Conservation (phyloP, 2,797 vertebrate species). For the Coranthus polyacanthus region DNA sequence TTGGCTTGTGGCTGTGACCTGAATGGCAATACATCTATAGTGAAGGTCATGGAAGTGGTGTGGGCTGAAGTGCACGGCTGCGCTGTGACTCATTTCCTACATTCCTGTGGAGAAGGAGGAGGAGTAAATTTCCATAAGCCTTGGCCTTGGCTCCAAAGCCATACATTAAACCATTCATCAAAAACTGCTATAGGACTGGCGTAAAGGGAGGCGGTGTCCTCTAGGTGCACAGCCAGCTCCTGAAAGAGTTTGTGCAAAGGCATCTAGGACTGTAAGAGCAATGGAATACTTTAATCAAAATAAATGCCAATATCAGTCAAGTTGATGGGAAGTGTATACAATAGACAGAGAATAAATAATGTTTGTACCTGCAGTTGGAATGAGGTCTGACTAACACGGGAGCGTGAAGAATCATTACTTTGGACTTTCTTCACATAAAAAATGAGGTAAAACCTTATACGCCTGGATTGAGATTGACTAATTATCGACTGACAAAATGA, state of each 20-base stretch:
- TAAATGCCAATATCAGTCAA: constrained; percentile 53
- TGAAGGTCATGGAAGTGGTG: constrained; percentile 57
- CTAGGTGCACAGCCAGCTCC: constrained; percentile 31
- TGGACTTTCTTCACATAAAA: constrained; percentile 3
- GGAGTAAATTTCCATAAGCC: constrained; percentile 65
- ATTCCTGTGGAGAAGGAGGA: constrained; percentile 38
- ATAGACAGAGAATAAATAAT: constrained; percentile 40
- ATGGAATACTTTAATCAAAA: constrained; percentile 59
- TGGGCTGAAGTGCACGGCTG: constrained; percentile 33
- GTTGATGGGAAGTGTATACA: constrained; percentile 50
- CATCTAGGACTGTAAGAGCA: constrained; percentile 12
- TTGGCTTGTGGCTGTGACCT: constrained; percentile 29
- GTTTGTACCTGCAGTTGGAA: constrained; percentile 20
- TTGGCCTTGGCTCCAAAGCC: constrained; percentile 41
- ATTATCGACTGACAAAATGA: background rate
- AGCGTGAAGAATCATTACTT: background rate
- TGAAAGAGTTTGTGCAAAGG: constrained; percentile 30
- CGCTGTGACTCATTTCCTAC: constrained; percentile 51
- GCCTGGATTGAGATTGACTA: background rate
- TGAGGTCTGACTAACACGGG: constrained; percentile 29
- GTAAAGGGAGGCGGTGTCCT: background rate
- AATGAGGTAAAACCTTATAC: constrained; percentile 1
- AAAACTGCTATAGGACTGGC: background rate
- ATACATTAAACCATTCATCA: constrained; percentile 2
- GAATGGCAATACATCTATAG: constrained; percentile 14